phyloP scores from a whole-genome alignment of 2,113 vertebrate species.

The Ptilonorhynchus violaceus region DNA sequence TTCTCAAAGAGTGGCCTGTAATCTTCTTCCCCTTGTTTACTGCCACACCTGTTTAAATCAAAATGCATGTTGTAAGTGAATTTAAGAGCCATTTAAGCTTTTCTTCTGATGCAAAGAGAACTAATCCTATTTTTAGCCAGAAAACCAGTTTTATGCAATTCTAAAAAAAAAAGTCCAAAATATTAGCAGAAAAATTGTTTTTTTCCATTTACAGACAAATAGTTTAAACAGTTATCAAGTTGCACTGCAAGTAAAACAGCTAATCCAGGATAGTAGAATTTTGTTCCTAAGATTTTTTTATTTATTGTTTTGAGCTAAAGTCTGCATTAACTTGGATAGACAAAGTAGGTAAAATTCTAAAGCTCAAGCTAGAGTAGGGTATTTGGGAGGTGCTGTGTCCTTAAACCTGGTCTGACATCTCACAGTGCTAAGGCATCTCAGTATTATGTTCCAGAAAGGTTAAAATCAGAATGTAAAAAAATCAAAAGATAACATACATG shows the following conservation, averaged over 20 bases:
- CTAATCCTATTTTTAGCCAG: not conserved
- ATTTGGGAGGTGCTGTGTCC: not conserved
- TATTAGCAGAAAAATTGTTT: not conserved
- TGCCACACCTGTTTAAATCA: not conserved
- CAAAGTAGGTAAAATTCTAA: not conserved
- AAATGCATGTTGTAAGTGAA: not conserved
- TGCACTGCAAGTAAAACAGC: not conserved
- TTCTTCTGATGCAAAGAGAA: not conserved
- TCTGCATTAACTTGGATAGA: not conserved
- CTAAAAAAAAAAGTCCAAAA: not conserved
- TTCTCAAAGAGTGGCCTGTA: not conserved
- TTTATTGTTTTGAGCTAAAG: not conserved
- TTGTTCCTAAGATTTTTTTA: not conserved
- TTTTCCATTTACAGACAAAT: not conserved
- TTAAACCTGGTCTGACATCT: not conserved
- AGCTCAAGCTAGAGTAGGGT: not conserved
- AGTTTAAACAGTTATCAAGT: not conserved
- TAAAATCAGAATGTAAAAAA: not conserved
- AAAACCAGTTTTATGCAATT: not conserved
- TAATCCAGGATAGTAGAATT: not conserved
- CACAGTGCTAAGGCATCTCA: not conserved
- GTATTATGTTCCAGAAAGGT: not conserved
- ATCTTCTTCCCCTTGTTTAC: slow-evolving; percentile 10
- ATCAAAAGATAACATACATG: not conserved
- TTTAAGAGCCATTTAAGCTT: not conserved